phyloP scores from a whole-genome alignment of 2,113 vertebrate species.

The Uropsilus gracilis region DNA sequence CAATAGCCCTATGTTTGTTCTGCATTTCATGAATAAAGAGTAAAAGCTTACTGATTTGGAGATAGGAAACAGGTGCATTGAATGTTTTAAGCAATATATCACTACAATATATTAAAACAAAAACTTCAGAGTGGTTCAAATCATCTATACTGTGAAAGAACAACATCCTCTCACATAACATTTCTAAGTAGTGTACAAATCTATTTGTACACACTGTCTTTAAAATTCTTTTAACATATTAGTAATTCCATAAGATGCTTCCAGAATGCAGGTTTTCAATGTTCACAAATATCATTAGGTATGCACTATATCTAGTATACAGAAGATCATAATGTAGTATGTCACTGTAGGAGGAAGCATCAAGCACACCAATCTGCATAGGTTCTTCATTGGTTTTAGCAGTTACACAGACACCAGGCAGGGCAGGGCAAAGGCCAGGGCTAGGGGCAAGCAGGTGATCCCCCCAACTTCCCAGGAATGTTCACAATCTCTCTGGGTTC shows the following conservation, averaged over 20 bases:
- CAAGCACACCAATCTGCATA: no score
- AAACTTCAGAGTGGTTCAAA: conserved; percentile 6
- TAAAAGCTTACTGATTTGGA: not conserved
- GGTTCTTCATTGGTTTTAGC: no score
- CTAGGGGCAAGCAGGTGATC: no score
- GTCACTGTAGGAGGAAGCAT: no score
- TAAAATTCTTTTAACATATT: not conserved
- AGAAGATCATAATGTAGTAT: not conserved
- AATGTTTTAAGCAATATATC: not conserved
- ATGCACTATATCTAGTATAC: not conserved
- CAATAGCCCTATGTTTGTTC: not conserved
- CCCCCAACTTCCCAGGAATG: no score
- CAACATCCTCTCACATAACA: not conserved
- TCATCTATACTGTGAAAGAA: not conserved
- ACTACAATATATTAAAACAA: not conserved
- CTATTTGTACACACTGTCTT: not conserved
- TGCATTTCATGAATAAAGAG: not conserved
- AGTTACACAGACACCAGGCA: no score
- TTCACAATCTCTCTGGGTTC: no score
- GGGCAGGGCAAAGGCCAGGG: no score
- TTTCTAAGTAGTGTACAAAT: not conserved
- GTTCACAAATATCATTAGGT: not conserved
- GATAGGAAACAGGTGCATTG: not conserved
- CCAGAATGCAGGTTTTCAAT: not conserved
- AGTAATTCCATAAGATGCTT: conserved; percentile 17